Evolutionary conservation across 2,797 vertebrate species (phyloP).

Genomic region (Leuciscus waleckii): DNA sequence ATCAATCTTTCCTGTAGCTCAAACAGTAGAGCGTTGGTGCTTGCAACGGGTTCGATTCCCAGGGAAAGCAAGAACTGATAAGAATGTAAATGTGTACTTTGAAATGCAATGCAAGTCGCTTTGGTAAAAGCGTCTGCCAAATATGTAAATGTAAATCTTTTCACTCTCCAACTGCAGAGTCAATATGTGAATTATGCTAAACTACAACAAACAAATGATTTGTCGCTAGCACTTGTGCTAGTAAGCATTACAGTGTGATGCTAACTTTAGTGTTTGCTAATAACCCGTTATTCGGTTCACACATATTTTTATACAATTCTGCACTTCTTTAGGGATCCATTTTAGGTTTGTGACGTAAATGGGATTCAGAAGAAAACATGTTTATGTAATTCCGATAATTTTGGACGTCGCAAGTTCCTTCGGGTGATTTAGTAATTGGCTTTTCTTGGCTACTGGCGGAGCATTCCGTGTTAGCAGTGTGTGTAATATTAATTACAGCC

Average conservation of each 20-base stretch:
- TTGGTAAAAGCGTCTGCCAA: no score
- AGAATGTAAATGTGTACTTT: no score
- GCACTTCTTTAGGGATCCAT: conserved; percentile 6
- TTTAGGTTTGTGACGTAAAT: conserved; percentile 25
- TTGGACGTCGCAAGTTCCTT: conserved; percentile 13
- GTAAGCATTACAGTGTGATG: conserved; percentile 34
- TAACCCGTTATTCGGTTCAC: conserved; percentile 28
- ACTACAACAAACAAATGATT: conserved; percentile 43
- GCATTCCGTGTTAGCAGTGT: conserved; percentile 53
- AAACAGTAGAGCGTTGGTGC: no score
- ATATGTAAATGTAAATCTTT: background rate
- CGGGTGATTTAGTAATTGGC: conserved; percentile 49
- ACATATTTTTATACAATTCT: background rate
- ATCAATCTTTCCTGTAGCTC: conserved; percentile 54
- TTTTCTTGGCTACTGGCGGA: conserved; percentile 24
- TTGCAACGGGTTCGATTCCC: no score
- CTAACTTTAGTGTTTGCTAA: conserved; percentile 34
- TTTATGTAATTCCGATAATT: conserved; percentile 38
- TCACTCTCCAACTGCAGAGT: conserved; percentile 28
- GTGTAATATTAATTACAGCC: conserved; percentile 66
- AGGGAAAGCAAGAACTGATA: no score
- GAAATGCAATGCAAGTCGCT: no score
- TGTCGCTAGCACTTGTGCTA: conserved; percentile 29
- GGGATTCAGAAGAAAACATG: background rate
- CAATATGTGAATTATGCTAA: conserved; percentile 54